These are phyloP conservation scores for Orthosia gothica DNA, from an alignment of 2,888 invertebrate genomes.

Conservation along the genomic window DNA sequence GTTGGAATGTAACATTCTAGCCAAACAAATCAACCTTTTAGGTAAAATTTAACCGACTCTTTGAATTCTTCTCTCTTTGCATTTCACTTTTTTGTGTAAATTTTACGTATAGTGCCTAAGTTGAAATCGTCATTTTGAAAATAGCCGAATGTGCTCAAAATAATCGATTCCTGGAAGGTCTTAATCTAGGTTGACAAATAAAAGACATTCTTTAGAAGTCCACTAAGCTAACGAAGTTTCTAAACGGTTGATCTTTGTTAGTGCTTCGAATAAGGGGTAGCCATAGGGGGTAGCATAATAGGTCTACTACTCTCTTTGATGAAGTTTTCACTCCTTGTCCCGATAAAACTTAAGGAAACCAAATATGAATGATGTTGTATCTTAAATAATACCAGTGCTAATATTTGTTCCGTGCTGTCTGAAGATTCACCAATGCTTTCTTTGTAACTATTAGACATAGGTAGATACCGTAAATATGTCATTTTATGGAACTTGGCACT, in stretches of 20 bases:
- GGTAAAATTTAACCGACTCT: constrained; percentile 4
- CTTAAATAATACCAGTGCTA: constrained; percentile 1
- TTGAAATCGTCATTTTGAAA: constrained; percentile 9
- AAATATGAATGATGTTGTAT: background rate
- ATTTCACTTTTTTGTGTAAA: background rate
- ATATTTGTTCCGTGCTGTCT: background rate
- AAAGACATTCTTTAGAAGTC: background rate
- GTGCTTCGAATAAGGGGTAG: background rate
- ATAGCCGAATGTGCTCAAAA: background rate
- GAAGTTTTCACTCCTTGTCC: no score
- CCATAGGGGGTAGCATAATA: no score
- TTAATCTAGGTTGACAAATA: background rate
- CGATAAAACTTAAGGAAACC: no score
- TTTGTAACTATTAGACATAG: constrained; percentile 1
- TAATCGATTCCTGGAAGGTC: background rate
- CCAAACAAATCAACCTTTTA: constrained; percentile 7
- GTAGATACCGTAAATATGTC: background rate
- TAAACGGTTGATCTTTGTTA: background rate
- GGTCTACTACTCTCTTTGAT: background rate
- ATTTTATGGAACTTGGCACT: constrained; percentile 28
- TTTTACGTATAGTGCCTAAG: background rate
- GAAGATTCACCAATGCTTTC: constrained; percentile 3
- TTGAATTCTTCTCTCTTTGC: no score
- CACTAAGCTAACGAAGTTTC: background rate
- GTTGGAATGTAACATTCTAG: constrained; percentile 31